Conservation (phyloP, 2,797 vertebrate species). For the Aythya fuligula region DNA sequence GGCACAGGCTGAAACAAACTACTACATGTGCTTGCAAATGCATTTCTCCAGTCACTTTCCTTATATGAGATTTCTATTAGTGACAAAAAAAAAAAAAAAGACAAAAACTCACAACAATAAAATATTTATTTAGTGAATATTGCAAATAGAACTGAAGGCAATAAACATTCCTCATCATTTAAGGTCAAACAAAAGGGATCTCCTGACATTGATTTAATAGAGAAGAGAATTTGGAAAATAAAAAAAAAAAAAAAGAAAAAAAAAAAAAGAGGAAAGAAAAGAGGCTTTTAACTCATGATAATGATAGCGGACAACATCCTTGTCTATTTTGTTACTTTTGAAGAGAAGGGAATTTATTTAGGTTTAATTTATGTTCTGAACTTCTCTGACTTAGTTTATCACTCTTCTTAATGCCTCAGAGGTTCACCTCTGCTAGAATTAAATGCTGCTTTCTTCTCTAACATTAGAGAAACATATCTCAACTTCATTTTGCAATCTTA, state of each 20-base stretch:
- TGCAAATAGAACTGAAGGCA: not conserved
- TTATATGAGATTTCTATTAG: not conserved
- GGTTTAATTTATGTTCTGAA: not conserved
- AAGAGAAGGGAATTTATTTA: not conserved
- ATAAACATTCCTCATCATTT: not conserved
- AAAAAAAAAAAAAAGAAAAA: not conserved
- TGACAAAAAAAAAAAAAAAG: not conserved
- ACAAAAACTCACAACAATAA: not conserved
- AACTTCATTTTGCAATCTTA: not conserved
- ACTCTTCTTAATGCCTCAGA: not conserved
- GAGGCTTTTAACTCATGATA: not conserved
- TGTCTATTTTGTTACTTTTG: not conserved
- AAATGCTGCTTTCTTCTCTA: not conserved
- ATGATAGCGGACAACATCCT: not conserved
- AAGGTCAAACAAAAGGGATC: not conserved
- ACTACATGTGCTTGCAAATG: not conserved
- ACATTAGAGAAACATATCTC: not conserved
- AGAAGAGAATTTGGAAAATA: not conserved
- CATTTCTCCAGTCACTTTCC: not conserved
- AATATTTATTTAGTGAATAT: not conserved
- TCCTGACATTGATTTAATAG: not conserved
- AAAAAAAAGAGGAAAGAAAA: not conserved
- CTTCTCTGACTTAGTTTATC: not conserved
- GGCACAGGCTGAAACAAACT: constrained; percentile 54
- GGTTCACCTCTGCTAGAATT: not conserved